Conservation (phyloP, 2,888 invertebrate species). For the Glyphotaelius pellucidus region DNA sequence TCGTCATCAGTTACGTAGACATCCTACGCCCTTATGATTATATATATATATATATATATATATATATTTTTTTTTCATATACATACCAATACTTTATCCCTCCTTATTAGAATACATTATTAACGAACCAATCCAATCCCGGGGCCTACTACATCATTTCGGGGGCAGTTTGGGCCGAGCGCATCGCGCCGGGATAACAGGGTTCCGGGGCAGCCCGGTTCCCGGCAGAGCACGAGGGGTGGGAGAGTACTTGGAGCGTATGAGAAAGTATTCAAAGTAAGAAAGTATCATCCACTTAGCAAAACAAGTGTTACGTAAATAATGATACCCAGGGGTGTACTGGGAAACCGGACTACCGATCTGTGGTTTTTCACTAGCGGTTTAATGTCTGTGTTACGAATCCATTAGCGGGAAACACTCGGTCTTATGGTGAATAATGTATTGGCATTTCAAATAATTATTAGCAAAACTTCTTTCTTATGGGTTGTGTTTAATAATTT, state of each 20-base stretch:
- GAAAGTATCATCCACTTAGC: constrained; percentile 65
- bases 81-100: background rate
- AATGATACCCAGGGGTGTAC: constrained; percentile 61
- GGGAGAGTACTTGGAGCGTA: constrained; percentile 36
- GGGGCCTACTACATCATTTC: constrained; percentile 26
- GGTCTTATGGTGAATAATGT: background rate
- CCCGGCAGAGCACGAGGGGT: constrained; percentile 28
- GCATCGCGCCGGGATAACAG: constrained; percentile 34
- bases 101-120: constrained; percentile 37
- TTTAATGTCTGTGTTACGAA: background rate
- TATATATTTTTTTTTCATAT: background rate
- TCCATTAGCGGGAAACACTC: background rate
- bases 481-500: background rate
- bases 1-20: background rate
- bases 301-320: constrained; percentile 66
- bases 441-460: background rate
- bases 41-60: too few species aligned
- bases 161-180: background rate
- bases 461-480: background rate
- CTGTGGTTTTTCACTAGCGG: constrained; percentile 32
- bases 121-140: constrained; percentile 42
- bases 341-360: constrained; percentile 42
- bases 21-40: background rate
- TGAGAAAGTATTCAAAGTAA: constrained; percentile 48
- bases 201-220: constrained; percentile 18